Evolutionary conservation across 1,140 invertebrate species (phyloP), one percentile per base, ranked within the genome.

Genomic region (Apis mellifera): DNA sequence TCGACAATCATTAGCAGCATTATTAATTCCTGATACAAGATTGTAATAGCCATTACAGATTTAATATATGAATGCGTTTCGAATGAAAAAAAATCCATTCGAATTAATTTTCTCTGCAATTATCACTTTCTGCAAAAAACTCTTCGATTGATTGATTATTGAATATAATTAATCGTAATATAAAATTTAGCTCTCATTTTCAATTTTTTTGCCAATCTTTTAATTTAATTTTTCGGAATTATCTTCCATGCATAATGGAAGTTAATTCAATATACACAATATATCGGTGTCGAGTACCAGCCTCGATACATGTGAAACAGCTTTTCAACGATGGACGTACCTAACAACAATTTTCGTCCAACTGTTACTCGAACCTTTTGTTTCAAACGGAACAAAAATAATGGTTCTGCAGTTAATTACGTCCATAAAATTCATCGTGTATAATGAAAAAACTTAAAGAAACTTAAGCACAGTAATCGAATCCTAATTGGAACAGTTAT

Each of bases 311-410:
- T 1, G 23, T 55, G 15, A 17, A 77, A 32, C 19, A 55, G 9
- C n/a, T 65, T 23, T 50, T 64, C 50, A 75, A 70, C 48, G 73
- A 82, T 76, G 79, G 79, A 76, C 79, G 79, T 76, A 82, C 79
- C 48, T 76, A 54, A 68, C 19, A 60, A 81, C 72, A 76, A 81
- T 68, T 81, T 76, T 59, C 72, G 7, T 1, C n/a, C 11, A 32
- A 52, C 11, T 32, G n/a, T n/a, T 57, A 19, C 23, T 42, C 42
- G 73, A 57, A 54, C 21, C 11, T 55, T 42, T 42, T 42, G 32
- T 42, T 42, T n/a, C 55, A 23, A 81, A 81, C 73, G 9, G 48
- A 76, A 82, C 60, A 57, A 21, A 48, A 57, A 60, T 66, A 72
- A 83, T 55, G 66, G 54, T 84, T 23, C 60, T 77, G 17, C 57